Conservation (phyloP, 2,113 vertebrate species). For the Ia io region DNA sequence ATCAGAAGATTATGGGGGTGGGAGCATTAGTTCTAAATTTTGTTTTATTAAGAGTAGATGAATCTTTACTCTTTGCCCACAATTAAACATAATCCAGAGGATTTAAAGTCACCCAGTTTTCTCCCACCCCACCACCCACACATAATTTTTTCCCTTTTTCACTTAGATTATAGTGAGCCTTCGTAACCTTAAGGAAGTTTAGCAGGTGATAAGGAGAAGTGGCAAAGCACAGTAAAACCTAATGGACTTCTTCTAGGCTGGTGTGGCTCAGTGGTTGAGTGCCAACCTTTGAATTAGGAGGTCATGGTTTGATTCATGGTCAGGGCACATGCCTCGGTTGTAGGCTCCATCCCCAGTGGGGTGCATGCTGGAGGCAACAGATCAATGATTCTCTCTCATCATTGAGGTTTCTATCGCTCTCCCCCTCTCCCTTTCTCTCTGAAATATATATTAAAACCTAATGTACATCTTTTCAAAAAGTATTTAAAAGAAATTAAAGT, state of each 20-base stretch:
- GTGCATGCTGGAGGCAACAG: no score
- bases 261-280: no score
- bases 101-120: not conserved
- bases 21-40: not conserved
- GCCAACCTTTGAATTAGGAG: no score
- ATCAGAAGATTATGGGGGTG: not conserved
- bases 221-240: not conserved
- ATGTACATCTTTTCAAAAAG: not conserved
- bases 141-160: not conserved
- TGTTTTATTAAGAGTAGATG: not conserved
- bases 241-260: not conserved
- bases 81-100: not conserved
- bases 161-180: not conserved
- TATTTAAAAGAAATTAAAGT: not conserved
- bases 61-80: not conserved
- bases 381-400: no score
- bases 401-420: no score
- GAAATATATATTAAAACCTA: not conserved
- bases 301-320: no score
- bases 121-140: fast-evolving
- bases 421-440: no score
- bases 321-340: no score
- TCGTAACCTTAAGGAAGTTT: not conserved
- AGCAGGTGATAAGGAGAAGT: not conserved
- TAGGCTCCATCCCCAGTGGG: no score